These are phyloP conservation scores for Elephas maximus DNA, from an alignment of 2,113 vertebrate genomes.

Conservation along the genomic window DNA sequence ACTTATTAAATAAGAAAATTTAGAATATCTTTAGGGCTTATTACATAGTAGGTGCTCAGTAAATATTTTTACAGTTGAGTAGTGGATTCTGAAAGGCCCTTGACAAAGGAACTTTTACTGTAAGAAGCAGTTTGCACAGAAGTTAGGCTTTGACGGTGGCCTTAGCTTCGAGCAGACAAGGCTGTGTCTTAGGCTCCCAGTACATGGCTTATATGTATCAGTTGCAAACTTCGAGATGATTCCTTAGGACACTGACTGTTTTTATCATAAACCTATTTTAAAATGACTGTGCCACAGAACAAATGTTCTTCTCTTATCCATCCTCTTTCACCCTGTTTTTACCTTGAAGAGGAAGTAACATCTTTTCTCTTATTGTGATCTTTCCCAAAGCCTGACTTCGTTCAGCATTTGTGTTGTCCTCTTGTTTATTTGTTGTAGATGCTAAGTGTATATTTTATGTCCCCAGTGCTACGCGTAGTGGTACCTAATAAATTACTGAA, in stretches of 20 bases:
- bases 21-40: not conserved
- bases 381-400: not conserved
- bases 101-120: not conserved
- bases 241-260: not conserved
- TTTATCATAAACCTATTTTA: not conserved
- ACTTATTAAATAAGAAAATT: conserved; percentile 40
- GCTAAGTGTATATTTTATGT: not conserved
- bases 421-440: not conserved
- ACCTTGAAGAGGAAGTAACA: not conserved
- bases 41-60: not conserved
- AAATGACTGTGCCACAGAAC: not conserved
- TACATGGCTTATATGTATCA: not conserved
- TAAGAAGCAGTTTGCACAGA: not conserved
- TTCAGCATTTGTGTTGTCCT: not conserved
- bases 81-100: not conserved
- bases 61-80: not conserved
- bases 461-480: not conserved
- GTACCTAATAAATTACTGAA: conserved; percentile 27
- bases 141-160: not conserved
- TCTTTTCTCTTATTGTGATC: not conserved
- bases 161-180: not conserved
- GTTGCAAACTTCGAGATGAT: not conserved
- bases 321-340: not conserved
- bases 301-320: not conserved
- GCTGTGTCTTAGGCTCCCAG: not conserved